Evolutionary conservation across 2,797 vertebrate species (phyloP), one percentile per base, ranked within the genome.

Genomic region (Scyliorhinus canicula): DNA sequence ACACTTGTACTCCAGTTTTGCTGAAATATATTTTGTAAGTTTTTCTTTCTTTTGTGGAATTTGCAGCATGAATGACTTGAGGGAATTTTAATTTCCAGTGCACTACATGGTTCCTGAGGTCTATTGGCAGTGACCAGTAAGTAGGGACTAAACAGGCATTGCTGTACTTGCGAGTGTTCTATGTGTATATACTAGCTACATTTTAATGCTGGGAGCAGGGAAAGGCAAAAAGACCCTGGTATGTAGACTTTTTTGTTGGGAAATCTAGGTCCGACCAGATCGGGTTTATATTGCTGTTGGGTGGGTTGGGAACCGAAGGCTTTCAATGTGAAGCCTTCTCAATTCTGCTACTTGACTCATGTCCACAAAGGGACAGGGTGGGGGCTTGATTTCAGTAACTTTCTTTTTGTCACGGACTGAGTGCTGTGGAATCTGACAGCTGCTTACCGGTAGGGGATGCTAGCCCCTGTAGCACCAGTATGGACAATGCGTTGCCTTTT

Each of bases 21-120:
- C 65, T 93, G 69, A 94, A 52, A 94, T 90, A 90, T 90, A 57
- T 94, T 94, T 94, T 94, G 93, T 94, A 94, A 50, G 85, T 31
- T 88, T 55, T 93, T 88, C n/a, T 85, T 57, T 90, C 50, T 63
- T 91, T 91, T 91, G 57, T 91, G 60, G 60, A 47, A 69, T 91
- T 94, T 71, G 93, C 93, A 94, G 93, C 93, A 94, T 94, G 93
- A 94, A 74, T 31, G 14, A 86, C 35, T 40, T 86, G 84, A 57
- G 85, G 86, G 55, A 90, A 60, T 94, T 93, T 94, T 35, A 71
- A 94, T 94, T 94, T 94, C 50, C 28, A 19, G 71, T 94, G 93
- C 93, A 94, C 93, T 74, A 94, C 93, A 24, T 94, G 93, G 93
- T 94, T 94, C 93, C 93, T 94, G 31, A 35, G 50, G 47, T 67